Evolutionary conservation across 2,113 vertebrate genomes (phyloP).

Genomic region (Grus americana): DNA sequence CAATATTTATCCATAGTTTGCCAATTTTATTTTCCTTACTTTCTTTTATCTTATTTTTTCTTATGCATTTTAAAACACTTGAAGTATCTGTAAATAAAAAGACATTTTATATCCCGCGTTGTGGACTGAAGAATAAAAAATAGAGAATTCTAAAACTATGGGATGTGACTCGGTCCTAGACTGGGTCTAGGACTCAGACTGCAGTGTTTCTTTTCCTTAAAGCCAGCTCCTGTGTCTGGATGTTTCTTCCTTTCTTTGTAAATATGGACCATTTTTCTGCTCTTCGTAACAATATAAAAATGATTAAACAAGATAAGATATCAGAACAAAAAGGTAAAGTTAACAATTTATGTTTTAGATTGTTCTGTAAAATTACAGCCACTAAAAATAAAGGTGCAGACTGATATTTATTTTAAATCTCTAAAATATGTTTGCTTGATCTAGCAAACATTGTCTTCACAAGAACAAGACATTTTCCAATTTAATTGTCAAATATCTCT

Average conservation of each 20-base stretch:
- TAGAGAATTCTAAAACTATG: not conserved
- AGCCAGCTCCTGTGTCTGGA: not conserved
- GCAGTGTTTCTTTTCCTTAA: not conserved
- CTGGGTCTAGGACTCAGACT: not conserved
- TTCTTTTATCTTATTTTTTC: not conserved
- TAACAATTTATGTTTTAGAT: not conserved
- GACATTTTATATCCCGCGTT: not conserved
- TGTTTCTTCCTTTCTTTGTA: not conserved
- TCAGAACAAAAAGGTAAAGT: not conserved
- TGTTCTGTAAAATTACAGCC: not conserved
- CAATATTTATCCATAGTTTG: not conserved
- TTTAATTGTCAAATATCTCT: not conserved
- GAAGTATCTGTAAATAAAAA: not conserved
- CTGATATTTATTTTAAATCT: not conserved
- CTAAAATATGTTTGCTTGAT: not conserved
- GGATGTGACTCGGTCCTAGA: accelerated
- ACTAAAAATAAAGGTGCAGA: not conserved
- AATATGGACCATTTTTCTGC: not conserved
- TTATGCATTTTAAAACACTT: not conserved
- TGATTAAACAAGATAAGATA: not conserved
- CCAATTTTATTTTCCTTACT: not conserved
- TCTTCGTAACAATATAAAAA: not conserved
- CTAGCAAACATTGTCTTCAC: not conserved
- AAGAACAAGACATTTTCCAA: not conserved
- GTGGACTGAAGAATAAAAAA: not conserved